Conservation (phyloP, 2,113 vertebrate species). For the Elephantulus edwardii region DNA sequence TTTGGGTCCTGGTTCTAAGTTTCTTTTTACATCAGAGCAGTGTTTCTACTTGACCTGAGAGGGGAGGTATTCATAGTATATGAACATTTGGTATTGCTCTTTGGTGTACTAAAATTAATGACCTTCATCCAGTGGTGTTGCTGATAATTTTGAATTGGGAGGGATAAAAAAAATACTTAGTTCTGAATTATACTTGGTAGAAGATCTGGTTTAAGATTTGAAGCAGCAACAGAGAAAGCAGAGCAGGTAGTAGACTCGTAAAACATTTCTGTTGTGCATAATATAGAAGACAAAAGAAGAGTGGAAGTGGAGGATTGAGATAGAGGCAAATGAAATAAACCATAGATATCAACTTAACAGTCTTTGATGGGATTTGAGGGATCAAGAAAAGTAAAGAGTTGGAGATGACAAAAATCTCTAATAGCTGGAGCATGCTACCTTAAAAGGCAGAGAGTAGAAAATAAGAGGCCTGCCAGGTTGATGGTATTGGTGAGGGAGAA, state of each 20-base stretch:
- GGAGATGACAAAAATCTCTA: background rate
- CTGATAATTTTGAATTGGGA: background rate
- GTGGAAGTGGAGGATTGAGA: background rate
- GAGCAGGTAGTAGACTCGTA: background rate
- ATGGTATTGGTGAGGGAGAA: background rate
- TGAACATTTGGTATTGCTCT: background rate
- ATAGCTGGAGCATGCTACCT: background rate
- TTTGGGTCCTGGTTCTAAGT: background rate
- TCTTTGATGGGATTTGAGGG: background rate
- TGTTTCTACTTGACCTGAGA: background rate
- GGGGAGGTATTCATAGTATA: background rate
- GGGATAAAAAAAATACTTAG: background rate
- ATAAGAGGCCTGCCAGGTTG: background rate
- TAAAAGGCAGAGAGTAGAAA: background rate
- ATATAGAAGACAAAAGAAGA: accelerated
- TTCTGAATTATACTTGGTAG: background rate
- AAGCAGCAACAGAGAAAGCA: background rate
- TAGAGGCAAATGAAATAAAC: background rate
- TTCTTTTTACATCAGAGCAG: background rate
- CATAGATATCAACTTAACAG: no score
- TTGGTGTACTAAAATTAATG: background rate
- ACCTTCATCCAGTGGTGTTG: background rate
- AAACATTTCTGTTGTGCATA: background rate
- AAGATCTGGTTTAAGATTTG: background rate
- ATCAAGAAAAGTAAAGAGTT: background rate